A percentile compares a stretch with the other conserved stretches of the same genome.
Conservation (phyloP, 1,140 invertebrate species). For the Mylabris phalerata region DNA sequence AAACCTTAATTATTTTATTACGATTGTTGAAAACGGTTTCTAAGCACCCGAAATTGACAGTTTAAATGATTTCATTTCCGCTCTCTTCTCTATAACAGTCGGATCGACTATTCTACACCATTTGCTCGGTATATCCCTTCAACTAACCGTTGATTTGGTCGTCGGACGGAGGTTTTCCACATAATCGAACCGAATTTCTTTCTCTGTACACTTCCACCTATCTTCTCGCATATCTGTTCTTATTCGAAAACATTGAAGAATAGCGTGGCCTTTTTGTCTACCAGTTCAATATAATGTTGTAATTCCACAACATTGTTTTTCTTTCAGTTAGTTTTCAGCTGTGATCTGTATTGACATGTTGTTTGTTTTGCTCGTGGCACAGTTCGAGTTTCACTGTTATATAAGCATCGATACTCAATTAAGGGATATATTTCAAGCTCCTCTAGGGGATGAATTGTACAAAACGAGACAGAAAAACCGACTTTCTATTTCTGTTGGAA, state of each 20-base stretch:
- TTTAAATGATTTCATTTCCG: slow-evolving; percentile 18
- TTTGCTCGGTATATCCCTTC: slow-evolving; percentile 11
- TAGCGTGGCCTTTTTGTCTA: no score
- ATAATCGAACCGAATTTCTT: slow-evolving; percentile 20
- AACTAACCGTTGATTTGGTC: slow-evolving; percentile 8
- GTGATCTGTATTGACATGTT: slow-evolving; percentile 4
- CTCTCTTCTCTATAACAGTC: background rate
- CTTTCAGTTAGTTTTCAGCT: slow-evolving; percentile 2
- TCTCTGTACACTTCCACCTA: no score
- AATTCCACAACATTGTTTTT: slow-evolving; percentile 9
- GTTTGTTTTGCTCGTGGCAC: background rate
- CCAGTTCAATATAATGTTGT: slow-evolving; percentile 10
- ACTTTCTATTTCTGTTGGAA: no score
- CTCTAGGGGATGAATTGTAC: no score
- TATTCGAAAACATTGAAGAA: no score
- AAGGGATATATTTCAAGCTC: no score
- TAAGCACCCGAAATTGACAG: background rate
- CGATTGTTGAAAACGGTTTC: no score
- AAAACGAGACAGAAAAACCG: no score
- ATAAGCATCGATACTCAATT: no score
- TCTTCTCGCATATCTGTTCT: background rate
- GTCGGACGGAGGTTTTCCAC: slow-evolving; percentile 15
- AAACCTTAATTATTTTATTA: no score
- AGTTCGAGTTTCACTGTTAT: no score
- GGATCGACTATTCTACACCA: slow-evolving; percentile 10